phyloP scores from a whole-genome alignment of 2,113 vertebrate species.

The Sinocyclocheilus grahami region DNA sequence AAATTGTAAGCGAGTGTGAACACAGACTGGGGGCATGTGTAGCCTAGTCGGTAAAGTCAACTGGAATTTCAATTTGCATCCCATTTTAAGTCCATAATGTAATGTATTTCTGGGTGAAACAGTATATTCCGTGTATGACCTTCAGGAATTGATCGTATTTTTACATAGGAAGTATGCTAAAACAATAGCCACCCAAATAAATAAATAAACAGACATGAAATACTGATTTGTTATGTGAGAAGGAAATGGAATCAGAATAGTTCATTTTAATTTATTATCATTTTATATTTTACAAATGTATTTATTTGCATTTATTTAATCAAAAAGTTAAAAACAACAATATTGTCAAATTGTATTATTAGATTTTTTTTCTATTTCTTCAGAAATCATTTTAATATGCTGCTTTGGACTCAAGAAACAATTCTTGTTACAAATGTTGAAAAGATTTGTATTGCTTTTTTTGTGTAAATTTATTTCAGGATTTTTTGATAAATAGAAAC shows the following conservation, averaged over 20 bases:
- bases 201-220: neutral
- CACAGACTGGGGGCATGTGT: neutral
- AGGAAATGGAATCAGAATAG: neutral
- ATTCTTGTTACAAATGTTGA: too few relatives aligned
- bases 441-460: neutral
- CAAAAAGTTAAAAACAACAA: too few relatives aligned
- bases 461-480: neutral
- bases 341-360: too few relatives aligned
- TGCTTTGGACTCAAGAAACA: neutral
- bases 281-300: too few relatives aligned
- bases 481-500: neutral
- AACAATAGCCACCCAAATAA: neutral
- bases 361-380: too few relatives aligned
- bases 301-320: too few relatives aligned
- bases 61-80: slow-evolving; percentile 7
- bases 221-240: neutral
- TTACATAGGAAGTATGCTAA: neutral
- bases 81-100: neutral
- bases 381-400: neutral
- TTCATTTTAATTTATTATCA: too few relatives aligned
- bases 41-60: neutral
- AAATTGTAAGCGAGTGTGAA: neutral
- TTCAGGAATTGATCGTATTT: neutral
- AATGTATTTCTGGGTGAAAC: neutral
- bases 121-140: neutral